Evolutionary conservation across 2,113 vertebrate genomes (phyloP).

Genomic region (Oreochromis niloticus): DNA sequence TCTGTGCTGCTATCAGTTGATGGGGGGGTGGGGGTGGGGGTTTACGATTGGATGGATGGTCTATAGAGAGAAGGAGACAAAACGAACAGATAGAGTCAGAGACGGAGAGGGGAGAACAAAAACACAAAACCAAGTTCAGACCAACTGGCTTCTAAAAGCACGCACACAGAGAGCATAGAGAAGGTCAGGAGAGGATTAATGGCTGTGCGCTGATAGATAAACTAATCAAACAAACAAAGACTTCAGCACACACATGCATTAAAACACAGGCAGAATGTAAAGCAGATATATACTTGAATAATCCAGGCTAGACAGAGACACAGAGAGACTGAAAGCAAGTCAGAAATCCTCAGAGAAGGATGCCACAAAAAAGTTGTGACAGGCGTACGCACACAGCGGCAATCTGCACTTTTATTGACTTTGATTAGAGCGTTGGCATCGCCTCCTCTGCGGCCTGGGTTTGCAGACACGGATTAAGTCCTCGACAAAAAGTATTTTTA

Average conservation of each 20-base stretch:
- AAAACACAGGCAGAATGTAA: constrained; percentile 52
- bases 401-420: constrained; percentile 24
- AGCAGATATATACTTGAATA: constrained; percentile 42
- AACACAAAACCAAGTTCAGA: constrained; percentile 42
- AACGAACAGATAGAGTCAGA: neutral
- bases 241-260: constrained; percentile 36
- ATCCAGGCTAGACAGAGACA: constrained; percentile 9
- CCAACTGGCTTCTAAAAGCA: constrained; percentile 27
- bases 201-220: constrained; percentile 66
- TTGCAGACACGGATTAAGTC: constrained; percentile 12
- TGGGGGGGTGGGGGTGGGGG: neutral
- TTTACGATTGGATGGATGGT: constrained; percentile 31
- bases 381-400: neutral
- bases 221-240: constrained; percentile 66
- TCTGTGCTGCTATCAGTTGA: constrained; percentile 34
- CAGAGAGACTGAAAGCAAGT: constrained; percentile 12
- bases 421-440: constrained; percentile 1
- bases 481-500: constrained; percentile 11
- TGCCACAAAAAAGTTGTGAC: neutral
- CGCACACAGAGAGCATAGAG: constrained; percentile 16
- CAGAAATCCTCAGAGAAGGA: constrained; percentile 14
- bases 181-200: constrained; percentile 69
- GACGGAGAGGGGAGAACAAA: neutral
- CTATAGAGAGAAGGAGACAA: neutral
- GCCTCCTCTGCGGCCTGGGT: neutral